These are phyloP conservation scores for Asteroscopus sphinx DNA, from an alignment of 2,888 invertebrate genomes.

Conservation along the genomic window DNA sequence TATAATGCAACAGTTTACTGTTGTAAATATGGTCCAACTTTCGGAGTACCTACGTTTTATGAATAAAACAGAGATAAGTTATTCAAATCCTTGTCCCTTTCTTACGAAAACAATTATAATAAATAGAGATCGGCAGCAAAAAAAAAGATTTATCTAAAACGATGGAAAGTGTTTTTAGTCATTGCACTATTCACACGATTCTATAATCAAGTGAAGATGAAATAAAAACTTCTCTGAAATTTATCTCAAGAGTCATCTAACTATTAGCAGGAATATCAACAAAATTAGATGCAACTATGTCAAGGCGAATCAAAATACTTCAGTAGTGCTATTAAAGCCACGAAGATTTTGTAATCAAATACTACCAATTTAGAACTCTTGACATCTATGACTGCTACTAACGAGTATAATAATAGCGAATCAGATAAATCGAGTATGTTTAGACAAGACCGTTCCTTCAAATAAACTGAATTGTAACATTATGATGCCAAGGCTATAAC, in stretches of 20 bases:
- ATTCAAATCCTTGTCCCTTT: no score
- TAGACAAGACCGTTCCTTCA: slow-evolving; percentile 73
- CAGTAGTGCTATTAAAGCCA: slow-evolving; percentile 23
- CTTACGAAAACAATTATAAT: no score
- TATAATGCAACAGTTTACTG: background rate
- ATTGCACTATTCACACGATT: no score
- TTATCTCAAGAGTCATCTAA: background rate
- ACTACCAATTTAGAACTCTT: slow-evolving; percentile 38
- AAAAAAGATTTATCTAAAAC: no score
- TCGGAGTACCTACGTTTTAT: no score
- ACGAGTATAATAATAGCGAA: slow-evolving; percentile 75
- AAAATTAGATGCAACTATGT: slow-evolving; percentile 44
- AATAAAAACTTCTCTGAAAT: no score
- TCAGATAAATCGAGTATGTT: slow-evolving; percentile 72
- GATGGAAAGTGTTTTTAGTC: no score
- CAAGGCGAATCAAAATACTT: slow-evolving; percentile 55
- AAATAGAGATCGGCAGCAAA: no score
- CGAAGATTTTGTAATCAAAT: slow-evolving; percentile 38
- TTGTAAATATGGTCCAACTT: no score
- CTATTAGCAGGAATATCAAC: background rate
- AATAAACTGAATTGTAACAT: slow-evolving; percentile 70
- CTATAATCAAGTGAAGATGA: no score
- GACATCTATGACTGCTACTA: slow-evolving; percentile 62
- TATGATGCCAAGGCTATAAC: slow-evolving; percentile 81
- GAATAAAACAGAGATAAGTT: no score